Base-by-base conservation (phyloP, 2,113 vertebrate genomes). In the Aldabrachelys gigantea region DNA sequence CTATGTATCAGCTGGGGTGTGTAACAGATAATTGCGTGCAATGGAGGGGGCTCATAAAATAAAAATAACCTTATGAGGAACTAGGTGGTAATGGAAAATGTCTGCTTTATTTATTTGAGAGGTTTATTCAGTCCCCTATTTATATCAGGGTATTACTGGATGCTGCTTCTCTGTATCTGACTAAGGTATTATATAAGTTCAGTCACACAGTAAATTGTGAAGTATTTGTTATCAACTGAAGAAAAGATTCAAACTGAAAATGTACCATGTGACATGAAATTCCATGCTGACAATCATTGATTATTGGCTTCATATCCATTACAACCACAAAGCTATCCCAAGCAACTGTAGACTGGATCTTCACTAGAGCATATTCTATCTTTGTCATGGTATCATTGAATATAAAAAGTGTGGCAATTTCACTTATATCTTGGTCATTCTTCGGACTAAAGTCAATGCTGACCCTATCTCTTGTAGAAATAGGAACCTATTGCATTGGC, bases 191-290 rank as follows among this genome's bases (percentile, higher is more conserved):
- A 4, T 65, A 31, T 31, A 14, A 91, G 87, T 53, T 29, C 44
- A 78, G 10, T 17, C 59, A 80, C 31, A 8, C 0, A 2, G 49
- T 24, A 44, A 21, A 72, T 5, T 38, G 41, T 49, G 76, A 94
- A 87, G 31, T 84, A 8, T 1, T 89, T 84, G 84, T 59, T 1
- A 84, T 6, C 9, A 92, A 29, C 1, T 2, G 21, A 87, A 84
- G 31, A 13, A 89, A 22, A 88, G 7, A 89, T 44, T 27, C 47
- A 24, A 44, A 89, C 0, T 25, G 29, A 81, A 87, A 21, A 1
- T 17, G 1, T 49, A 90, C 54, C 10, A 8, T 19, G 35, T 2
- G 8, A 35, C 0, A 2, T 22, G 2, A 4, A 22, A 7, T 6
- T 88, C 44, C 17, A 57, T 35, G 31, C 22, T 83, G 85, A 79